Conservation (phyloP, 2,797 vertebrate species). For the Geotria australis region DNA sequence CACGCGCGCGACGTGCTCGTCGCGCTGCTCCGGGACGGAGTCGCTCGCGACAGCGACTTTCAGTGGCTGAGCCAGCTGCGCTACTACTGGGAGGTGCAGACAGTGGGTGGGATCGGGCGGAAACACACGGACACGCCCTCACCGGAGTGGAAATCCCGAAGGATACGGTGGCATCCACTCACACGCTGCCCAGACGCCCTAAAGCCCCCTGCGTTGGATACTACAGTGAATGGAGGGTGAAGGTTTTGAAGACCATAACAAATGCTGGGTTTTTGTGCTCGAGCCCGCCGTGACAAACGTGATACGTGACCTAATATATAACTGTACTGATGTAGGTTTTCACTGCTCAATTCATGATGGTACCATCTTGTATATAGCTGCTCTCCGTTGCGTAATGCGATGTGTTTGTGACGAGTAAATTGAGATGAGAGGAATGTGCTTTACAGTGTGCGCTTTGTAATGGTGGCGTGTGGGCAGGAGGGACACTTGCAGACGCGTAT, state of each 20-base stretch:
- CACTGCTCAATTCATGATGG: conserved; percentile 5
- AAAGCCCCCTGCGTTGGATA: too few species aligned
- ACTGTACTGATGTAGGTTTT: too few species aligned
- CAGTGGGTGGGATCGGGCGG: too few species aligned
- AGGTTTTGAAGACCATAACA: too few species aligned
- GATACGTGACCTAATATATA: conserved; percentile 1
- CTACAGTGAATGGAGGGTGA: too few species aligned
- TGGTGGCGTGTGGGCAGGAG: conserved; percentile 13
- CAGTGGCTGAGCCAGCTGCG: conserved; percentile 61
- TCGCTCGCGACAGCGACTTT: conserved; percentile 42
- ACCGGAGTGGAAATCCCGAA: too few species aligned
- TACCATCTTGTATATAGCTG: conserved; percentile 5
- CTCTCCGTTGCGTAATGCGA: conserved; percentile 1
- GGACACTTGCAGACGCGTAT: conserved; percentile 50
- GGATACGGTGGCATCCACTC: too few species aligned
- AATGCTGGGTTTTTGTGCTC: too few species aligned
- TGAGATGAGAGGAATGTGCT: not conserved
- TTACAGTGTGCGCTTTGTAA: not conserved
- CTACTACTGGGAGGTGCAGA: conserved; percentile 37
- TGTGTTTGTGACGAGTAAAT: not conserved
- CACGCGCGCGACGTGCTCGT: conserved; percentile 41
- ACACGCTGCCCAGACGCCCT: too few species aligned
- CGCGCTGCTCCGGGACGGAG: conserved; percentile 26
- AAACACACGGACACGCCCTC: too few species aligned
- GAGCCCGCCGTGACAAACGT: too few species aligned